Evolutionary conservation across 2,888 invertebrate species (phyloP).

Genomic region (Drosophila infuscata): DNA sequence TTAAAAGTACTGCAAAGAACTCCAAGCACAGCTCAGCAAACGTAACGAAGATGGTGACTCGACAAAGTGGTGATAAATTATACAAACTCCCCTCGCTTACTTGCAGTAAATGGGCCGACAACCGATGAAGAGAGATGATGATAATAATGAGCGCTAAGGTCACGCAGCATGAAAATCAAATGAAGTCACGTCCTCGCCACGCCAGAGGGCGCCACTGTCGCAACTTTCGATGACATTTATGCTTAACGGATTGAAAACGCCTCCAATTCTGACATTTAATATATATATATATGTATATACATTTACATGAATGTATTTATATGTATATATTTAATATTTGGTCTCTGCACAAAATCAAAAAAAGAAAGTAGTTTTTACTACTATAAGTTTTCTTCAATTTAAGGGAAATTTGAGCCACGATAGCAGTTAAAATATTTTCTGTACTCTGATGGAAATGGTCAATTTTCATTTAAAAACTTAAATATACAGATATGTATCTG

Average conservation of each 20-base stretch:
- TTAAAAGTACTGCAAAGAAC: conserved; percentile 29
- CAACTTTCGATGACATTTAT: neutral
- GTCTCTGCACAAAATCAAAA: too few relatives aligned
- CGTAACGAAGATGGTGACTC: neutral
- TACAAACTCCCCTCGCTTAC: neutral
- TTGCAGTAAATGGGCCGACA: conserved; percentile 7
- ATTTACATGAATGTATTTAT: neutral
- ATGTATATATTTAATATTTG: neutral
- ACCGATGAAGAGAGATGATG: neutral
- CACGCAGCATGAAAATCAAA: conserved; percentile 50
- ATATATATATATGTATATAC: neutral
- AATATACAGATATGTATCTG: too few relatives aligned
- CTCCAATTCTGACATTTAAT: neutral
- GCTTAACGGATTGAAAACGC: neutral
- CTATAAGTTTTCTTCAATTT: neutral
- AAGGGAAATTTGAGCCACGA: neutral
- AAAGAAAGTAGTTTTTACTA: too few relatives aligned
- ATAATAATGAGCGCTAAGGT: conserved; percentile 15
- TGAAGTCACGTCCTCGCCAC: conserved; percentile 68
- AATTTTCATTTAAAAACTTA: neutral
- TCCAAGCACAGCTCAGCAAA: conserved; percentile 24
- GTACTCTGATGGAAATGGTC: neutral
- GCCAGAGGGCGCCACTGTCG: conserved; percentile 49
- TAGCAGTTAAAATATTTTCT: neutral
- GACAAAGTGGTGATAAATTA: conserved; percentile 20